Conservation (phyloP, 2,113 vertebrate species). For the Heteronetta atricapilla region DNA sequence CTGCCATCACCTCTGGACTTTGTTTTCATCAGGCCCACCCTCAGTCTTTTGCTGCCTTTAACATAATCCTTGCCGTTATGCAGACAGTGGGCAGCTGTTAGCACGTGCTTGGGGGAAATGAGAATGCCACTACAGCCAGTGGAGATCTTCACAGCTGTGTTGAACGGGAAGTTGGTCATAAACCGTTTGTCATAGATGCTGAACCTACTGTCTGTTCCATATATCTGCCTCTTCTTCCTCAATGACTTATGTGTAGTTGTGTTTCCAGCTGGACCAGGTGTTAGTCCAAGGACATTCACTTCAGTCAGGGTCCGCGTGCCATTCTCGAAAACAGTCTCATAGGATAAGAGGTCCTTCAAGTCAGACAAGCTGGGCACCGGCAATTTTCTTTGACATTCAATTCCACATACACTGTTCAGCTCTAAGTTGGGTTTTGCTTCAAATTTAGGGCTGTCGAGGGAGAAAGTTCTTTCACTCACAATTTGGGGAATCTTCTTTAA, state of each 20-base stretch:
- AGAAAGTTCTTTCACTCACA: conserved; percentile 83
- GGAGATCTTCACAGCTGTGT: conserved; percentile 92
- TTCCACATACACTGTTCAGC: conserved; percentile 85
- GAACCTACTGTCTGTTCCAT: conserved; percentile 92
- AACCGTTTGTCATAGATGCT: conserved; percentile 91
- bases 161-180: conserved; percentile 91
- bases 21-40: conserved; percentile 88
- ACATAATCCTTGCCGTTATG: conserved; percentile 91
- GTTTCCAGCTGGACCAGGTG: conserved; percentile 36
- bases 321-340: conserved; percentile 92
- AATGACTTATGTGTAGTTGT: neutral
- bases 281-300: conserved; percentile 80
- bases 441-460: conserved; percentile 84
- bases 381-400: conserved; percentile 87
- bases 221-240: conserved; percentile 88
- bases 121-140: conserved; percentile 93
- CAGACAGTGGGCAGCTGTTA: conserved; percentile 95
- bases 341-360: conserved; percentile 88
- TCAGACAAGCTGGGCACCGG: conserved; percentile 82
- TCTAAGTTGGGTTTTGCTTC: conserved; percentile 78
- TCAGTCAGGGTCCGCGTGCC: conserved; percentile 90
- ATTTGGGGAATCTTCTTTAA: conserved; percentile 87
- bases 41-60: conserved; percentile 85
- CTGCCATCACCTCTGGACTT: conserved; percentile 79
- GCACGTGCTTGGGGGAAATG: conserved; percentile 89